Evolutionary conservation across 1,140 invertebrate genomes (phyloP).

Genomic region (Yoshiicerus persimilis): DNA sequence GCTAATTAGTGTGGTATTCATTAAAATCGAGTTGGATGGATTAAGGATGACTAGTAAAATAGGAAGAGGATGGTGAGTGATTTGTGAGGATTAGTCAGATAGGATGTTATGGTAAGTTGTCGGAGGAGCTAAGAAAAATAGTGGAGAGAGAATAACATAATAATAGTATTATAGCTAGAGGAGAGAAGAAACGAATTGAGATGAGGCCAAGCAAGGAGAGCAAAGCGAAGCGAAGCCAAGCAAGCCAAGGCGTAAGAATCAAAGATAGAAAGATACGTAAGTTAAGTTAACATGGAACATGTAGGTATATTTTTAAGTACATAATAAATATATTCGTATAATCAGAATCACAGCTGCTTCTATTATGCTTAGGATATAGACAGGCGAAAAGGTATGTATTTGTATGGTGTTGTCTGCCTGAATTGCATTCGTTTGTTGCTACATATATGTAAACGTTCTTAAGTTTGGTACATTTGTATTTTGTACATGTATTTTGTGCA

Average conservation of each 20-base stretch:
- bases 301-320: not conserved
- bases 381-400: not conserved
- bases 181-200: no score
- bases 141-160: not conserved
- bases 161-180: not conserved
- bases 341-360: not conserved
- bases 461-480: not conserved
- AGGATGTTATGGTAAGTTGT: not conserved
- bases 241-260: not conserved
- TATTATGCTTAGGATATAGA: not conserved
- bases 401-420: not conserved
- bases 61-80: not conserved
- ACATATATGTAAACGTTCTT: not conserved
- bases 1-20: not conserved
- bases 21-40: not conserved
- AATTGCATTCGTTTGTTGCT: not conserved
- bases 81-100: not conserved
- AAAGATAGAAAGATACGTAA: not conserved
- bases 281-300: not conserved
- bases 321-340: not conserved
- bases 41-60: not conserved
- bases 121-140: not conserved
- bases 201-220: not conserved
- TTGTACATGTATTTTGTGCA: not conserved
- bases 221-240: not conserved